Conservation (phyloP, 2,113 vertebrate genomes). For the Gasterosteus aculeatus region DNA sequence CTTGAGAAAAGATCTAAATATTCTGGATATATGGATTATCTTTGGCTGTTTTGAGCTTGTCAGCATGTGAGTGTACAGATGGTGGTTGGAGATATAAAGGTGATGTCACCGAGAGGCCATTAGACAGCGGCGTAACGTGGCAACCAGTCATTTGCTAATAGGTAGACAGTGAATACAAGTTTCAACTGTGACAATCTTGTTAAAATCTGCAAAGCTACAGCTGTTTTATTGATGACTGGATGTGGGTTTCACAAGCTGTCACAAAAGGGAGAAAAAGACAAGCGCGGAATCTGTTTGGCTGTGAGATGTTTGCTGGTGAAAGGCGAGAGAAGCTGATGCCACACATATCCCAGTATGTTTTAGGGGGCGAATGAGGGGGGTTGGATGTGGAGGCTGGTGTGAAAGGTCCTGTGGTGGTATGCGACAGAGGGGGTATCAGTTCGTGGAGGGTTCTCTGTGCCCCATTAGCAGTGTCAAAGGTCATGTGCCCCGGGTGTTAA, state of each 20-base stretch:
- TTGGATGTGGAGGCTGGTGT: slow-evolving; percentile 69
- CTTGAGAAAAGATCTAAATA: neutral
- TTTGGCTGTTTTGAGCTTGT: neutral
- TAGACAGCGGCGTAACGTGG: neutral
- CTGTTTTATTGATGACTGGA: slow-evolving; percentile 1
- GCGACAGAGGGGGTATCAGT: slow-evolving; percentile 81
- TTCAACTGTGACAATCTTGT: neutral
- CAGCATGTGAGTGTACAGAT: neutral
- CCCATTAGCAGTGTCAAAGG: slow-evolving; percentile 87
- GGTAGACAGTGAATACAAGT: neutral
- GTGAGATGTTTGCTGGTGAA: slow-evolving; percentile 40
- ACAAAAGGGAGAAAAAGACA: neutral
- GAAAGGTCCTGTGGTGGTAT: slow-evolving; percentile 86
- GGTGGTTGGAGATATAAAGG: neutral
- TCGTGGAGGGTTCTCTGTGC: slow-evolving; percentile 83
- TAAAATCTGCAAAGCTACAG: neutral
- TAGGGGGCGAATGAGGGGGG: slow-evolving; percentile 38
- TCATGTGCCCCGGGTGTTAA: slow-evolving; percentile 84
- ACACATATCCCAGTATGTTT: slow-evolving; percentile 68
- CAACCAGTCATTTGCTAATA: slow-evolving; percentile 5
- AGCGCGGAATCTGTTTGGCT: slow-evolving; percentile 20
- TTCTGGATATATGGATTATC: neutral
- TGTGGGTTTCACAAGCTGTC: slow-evolving; percentile 11
- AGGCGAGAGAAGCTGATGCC: slow-evolving; percentile 55
- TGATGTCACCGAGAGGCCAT: slow-evolving; percentile 2